Base-by-base conservation (phyloP, 2,113 vertebrate genomes). In the Apeltes quadracus region DNA sequence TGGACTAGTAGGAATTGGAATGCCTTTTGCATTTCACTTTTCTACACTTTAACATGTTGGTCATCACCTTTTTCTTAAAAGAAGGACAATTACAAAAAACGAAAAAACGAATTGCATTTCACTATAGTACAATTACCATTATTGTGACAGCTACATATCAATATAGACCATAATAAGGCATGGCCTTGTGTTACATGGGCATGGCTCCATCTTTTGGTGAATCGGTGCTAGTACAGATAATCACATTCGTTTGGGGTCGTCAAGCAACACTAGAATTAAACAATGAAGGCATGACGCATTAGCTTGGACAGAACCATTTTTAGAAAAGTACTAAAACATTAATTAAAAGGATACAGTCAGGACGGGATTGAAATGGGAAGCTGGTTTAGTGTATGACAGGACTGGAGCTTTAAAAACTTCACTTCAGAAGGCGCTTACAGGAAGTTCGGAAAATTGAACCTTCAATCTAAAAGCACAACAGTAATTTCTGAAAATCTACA, bases 141-240 rank as follows among this genome's bases (percentile, higher is more conserved):
- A 61, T 48, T 23, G 32, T 10, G 16, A n/a, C n/a, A 23, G 22
- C 22, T 10, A 41, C 15, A 68, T 15, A 16, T 66, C 57, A 65
- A 61, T 15, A 34, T 14, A 12, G 27, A 68, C 22, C 34, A 56
- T 29, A 32, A 32, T 15, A 10, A 18, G 12, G 5, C 20, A 39
- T 7, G 23, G 13, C 15, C 15, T 18, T 62, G 1, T 58, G 34
- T 61, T 20, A n/a, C 36, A 61, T 15, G 64, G 57, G 71, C 76
- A 66, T 73, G 38, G 20, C 80, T 39, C 88, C 84, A 81, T 85
- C 90, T 83, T 65, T 84, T 90, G 90, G 80, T 72, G 41, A 27
- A 56, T 62, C 6, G 13, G 7, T 72, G 75, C 64, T 48, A 76
- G 25, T 68, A 59, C 82, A 75, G 16, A 20, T 46, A 36, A 46